Conservation (phyloP, 2,113 vertebrate genomes). For the Petaurus breviceps region DNA sequence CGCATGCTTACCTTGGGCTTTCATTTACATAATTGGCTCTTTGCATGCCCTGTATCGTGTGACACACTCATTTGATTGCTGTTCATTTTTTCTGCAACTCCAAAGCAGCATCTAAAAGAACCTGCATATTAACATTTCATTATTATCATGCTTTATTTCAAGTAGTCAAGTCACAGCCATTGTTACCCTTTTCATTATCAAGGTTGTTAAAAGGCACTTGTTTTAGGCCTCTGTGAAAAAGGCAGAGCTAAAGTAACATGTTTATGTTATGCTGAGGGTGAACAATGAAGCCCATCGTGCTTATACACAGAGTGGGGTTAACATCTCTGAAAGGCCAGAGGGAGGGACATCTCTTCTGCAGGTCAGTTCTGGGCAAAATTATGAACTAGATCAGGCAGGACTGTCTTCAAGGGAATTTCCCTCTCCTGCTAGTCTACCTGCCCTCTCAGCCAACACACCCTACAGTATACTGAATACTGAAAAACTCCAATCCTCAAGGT, state of each 20-base stretch:
- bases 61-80: constrained; percentile 73
- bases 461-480: neutral
- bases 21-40: constrained; percentile 79
- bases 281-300: neutral
- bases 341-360: neutral
- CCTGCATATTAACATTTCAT: constrained; percentile 68
- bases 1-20: constrained; percentile 72
- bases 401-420: neutral
- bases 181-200: constrained; percentile 57
- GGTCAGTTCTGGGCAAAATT: neutral
- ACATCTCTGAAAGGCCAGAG: neutral
- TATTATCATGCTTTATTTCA: constrained; percentile 61
- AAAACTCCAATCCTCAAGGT: neutral
- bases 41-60: constrained; percentile 69
- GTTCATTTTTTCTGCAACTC: constrained; percentile 59
- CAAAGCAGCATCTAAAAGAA: constrained; percentile 63
- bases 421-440: neutral
- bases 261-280: neutral
- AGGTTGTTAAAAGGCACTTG: constrained; percentile 38
- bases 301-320: neutral
- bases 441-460: neutral
- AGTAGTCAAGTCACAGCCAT: constrained; percentile 48
- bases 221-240: constrained; percentile 36
- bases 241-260: constrained; percentile 5
- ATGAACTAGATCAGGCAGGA: neutral